Conservation (phyloP, 2,888 invertebrate species). For the Smittia aterrima region DNA sequence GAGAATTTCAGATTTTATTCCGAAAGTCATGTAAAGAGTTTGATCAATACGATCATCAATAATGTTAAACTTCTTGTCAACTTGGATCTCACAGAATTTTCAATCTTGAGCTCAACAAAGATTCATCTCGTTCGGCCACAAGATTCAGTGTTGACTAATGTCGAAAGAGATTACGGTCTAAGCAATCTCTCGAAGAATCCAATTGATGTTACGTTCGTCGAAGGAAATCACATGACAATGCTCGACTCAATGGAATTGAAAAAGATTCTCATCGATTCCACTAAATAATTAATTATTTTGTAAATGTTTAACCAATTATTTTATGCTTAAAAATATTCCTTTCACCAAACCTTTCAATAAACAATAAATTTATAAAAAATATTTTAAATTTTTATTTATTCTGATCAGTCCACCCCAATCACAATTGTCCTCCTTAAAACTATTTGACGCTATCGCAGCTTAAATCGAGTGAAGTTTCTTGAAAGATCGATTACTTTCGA, state of each 20-base stretch:
- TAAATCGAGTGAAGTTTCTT: constrained; percentile 23
- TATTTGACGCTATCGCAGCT: not conserved
- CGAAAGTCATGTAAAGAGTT: not conserved
- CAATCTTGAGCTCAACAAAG: not conserved
- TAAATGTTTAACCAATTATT: not conserved
- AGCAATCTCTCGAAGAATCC: not conserved
- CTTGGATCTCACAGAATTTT: too few species aligned
- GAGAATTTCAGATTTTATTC: not conserved
- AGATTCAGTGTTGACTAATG: not conserved
- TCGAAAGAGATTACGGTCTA: constrained; percentile 24
- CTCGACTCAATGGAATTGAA: constrained; percentile 25
- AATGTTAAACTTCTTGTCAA: not conserved
- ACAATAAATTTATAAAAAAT: not conserved
- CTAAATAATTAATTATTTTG: not conserved
- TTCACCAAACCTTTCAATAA: constrained; percentile 11
- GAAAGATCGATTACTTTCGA: constrained; percentile 42
- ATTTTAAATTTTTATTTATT: constrained; percentile 22
- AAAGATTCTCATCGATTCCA: not conserved
- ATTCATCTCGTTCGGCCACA: constrained; percentile 1
- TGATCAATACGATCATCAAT: too few species aligned
- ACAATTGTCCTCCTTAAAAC: not conserved
- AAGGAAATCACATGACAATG: constrained; percentile 31
- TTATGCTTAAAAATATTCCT: not conserved
- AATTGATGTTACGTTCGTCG: constrained; percentile 30
- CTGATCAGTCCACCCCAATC: not conserved